phyloP scores from a whole-genome alignment of 2,888 invertebrate species.

The Oegoconia quadripuncta region DNA sequence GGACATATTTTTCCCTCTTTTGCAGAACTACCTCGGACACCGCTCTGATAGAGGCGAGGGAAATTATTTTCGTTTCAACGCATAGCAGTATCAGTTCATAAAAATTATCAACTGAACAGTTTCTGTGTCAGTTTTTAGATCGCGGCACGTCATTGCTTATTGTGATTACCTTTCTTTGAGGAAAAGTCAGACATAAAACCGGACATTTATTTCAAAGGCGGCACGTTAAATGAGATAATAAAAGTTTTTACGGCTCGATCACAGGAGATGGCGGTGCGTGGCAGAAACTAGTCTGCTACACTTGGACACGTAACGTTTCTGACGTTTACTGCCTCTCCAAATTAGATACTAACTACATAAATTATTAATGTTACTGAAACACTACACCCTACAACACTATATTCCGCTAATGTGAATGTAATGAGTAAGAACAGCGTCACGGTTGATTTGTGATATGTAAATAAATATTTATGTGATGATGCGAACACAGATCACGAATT shows the following conservation, averaged over 20 bases:
- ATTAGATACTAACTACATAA: slow-evolving; percentile 11
- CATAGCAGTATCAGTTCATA: no score
- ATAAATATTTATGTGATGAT: no score
- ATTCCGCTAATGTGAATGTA: no score
- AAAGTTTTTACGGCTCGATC: slow-evolving; percentile 61
- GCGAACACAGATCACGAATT: no score
- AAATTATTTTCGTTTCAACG: slow-evolving; percentile 35
- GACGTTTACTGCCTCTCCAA: slow-evolving; percentile 23
- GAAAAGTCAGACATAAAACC: slow-evolving; percentile 42
- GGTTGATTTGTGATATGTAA: no score
- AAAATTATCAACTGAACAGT: no score
- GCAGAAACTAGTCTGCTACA: slow-evolving; percentile 17
- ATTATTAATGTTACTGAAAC: neutral
- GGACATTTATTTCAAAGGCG: slow-evolving; percentile 55
- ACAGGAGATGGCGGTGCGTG: slow-evolving; percentile 30
- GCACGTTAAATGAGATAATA: slow-evolving; percentile 60
- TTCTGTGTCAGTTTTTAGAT: slow-evolving; percentile 9
- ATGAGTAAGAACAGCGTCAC: no score
- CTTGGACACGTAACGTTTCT: slow-evolving; percentile 19
- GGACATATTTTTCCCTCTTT: slow-evolving; percentile 7
- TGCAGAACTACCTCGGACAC: slow-evolving; percentile 20
- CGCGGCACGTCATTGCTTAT: slow-evolving; percentile 20
- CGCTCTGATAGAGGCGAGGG: slow-evolving; percentile 21
- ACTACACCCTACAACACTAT: no score
- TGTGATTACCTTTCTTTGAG: slow-evolving; percentile 38